These are phyloP conservation scores for Scaptomyza hsui DNA, from an alignment of 1,140 invertebrate species.

Conservation along the genomic window DNA sequence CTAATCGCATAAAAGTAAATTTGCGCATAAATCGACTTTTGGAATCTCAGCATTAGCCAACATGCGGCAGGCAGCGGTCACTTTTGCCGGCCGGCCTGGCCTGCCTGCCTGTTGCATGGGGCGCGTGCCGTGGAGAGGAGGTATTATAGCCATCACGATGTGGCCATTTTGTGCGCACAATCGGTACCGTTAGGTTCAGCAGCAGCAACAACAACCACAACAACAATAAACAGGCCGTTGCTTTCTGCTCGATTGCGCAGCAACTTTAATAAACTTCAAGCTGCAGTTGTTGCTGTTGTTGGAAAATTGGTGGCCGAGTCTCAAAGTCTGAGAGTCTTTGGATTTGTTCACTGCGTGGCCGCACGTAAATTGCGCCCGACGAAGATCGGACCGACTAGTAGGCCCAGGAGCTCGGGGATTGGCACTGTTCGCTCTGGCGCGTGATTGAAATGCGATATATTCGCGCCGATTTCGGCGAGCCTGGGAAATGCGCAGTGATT, in stretches of 20 bases:
- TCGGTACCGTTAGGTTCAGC: constrained; percentile 76
- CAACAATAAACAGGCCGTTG: constrained; percentile 55
- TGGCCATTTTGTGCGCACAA: constrained; percentile 77
- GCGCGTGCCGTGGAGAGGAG: constrained; percentile 51
- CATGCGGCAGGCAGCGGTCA: constrained; percentile 8
- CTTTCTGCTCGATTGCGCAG: constrained; percentile 74
- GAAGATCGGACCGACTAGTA: constrained; percentile 21
- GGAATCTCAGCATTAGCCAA: constrained; percentile 38
- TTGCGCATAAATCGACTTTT: constrained; percentile 78
- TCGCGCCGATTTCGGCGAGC: constrained; percentile 79
- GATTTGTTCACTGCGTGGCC: constrained; percentile 57
- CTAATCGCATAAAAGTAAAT: constrained; percentile 83
- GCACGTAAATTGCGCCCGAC: constrained; percentile 73
- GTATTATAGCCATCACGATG: constrained; percentile 70
- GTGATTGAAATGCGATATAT: constrained; percentile 83
- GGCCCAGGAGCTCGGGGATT: constrained; percentile 36
- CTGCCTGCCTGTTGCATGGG: constrained; percentile 21
- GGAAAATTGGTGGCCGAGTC: constrained; percentile 51
- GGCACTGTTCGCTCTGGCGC: constrained; percentile 55
- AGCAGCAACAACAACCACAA: constrained; percentile 27
- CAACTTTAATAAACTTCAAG: constrained; percentile 79
- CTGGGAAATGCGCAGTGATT: constrained; percentile 70
- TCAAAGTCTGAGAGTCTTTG: constrained; percentile 11
- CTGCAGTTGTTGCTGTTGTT: constrained; percentile 46
- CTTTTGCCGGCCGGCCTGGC: constrained; percentile 56